Base-by-base conservation (phyloP, 37 sponge, comb jelly and placozoan species). In the Aplysina aerophoba region DNA sequence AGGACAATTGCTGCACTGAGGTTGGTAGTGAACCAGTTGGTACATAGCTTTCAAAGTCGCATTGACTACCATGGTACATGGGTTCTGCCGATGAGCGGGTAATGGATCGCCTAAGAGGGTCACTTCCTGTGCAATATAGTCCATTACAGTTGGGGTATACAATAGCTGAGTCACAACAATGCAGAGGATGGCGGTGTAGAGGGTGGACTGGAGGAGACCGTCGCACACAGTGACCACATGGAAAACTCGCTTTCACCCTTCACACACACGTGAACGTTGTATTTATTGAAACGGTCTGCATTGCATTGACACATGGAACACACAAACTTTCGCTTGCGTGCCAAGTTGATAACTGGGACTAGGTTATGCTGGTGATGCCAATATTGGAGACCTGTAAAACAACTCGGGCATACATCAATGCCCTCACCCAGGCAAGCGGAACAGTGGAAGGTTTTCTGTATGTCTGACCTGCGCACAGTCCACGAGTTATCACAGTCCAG, bases 61-160 rank as follows among this genome's bases (percentile, higher is more conserved):
- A 92, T 24, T 67, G 62, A 3, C 62, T 54, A 64, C 92, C 88
- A 77, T 92, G 92, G 69, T 88, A 82, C 89, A 92, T 88, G 14
- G 81, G 24, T 27, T 83, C 86, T 27, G 63, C 53, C 12, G 59
- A 59, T 14, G 91, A 30, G 19, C 84, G 83, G 3, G 88, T 37
- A 12, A 5, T 63, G 4, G 33, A 67, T 30, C 53, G 16, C 15
- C 44, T 4, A 15, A 12, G 31, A 0, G 85, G 87, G 30, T 78
- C 33, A 20, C 21, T 67, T 15, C 28, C 30, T 0, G 86, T 88
- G 54, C 92, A 92, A 59, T 85, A 92, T 60, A 72, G 24, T 6
- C 92, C 92, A 11, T 59, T 79, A 31, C 54, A 72, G 54, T 92
- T 73, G 12, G 88, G 92, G 61, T 88, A 92, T 0, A 77, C 83